Evolutionary conservation across 2,888 invertebrate genomes (phyloP).

Genomic region (Ephialtes manifestator): DNA sequence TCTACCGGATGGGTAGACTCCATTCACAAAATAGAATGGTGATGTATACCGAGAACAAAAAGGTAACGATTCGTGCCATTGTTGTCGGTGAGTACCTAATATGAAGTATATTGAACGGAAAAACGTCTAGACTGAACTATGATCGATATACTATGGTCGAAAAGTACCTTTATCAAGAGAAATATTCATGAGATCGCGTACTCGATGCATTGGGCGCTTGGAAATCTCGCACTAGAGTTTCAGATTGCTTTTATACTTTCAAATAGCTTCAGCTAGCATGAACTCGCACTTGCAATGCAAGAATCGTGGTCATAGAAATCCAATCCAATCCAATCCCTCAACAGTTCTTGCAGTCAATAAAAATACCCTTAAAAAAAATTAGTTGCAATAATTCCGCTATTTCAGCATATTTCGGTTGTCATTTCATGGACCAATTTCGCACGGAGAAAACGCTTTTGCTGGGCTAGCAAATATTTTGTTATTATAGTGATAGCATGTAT

Average conservation of each 20-base stretch:
- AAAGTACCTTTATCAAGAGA: neutral
- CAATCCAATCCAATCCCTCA: neutral
- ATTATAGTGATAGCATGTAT: too few relatives aligned
- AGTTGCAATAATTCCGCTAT: too few relatives aligned
- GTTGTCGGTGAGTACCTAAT: conserved; percentile 6
- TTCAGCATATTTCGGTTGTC: too few relatives aligned
- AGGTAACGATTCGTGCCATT: neutral
- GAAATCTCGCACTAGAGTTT: conserved; percentile 1
- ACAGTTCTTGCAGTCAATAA: neutral
- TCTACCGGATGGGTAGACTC: conserved; percentile 5
- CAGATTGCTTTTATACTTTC: conserved; percentile 10
- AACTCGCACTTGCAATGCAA: conserved; percentile 1
- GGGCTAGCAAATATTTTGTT: too few relatives aligned
- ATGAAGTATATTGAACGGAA: conserved; percentile 20
- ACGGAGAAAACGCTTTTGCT: too few relatives aligned
- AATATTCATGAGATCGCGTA: neutral
- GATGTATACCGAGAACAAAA: conserved; percentile 14
- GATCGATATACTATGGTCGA: conserved; percentile 27
- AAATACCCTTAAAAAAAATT: neutral
- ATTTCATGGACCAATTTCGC: too few relatives aligned
- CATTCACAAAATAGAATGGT: neutral
- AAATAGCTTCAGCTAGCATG: neutral
- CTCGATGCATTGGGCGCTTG: neutral
- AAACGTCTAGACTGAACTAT: neutral
- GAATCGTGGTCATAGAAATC: neutral